phyloP scores from a whole-genome alignment of 1,140 invertebrate species.

The Proales similis region DNA sequence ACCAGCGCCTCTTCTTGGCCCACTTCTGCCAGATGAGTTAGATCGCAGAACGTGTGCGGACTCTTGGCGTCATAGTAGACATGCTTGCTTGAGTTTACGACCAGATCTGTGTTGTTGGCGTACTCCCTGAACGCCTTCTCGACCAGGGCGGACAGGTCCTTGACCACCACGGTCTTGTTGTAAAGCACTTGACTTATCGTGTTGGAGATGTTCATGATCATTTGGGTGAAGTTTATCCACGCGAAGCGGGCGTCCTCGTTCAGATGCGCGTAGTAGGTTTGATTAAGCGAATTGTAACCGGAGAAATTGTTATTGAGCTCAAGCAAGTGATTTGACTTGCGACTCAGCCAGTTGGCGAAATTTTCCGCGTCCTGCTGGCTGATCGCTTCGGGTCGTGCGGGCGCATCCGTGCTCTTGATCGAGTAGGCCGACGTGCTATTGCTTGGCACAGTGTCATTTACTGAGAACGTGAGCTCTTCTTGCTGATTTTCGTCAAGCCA shows the following conservation, averaged over 20 bases:
- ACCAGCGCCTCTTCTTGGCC: not conserved
- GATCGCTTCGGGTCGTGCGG: too few relatives aligned
- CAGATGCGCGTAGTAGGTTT: conserved; percentile 18
- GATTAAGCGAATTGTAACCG: conserved; percentile 19
- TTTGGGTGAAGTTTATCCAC: conserved; percentile 35
- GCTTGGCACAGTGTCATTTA: too few relatives aligned
- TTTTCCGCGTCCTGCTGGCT: conserved; percentile 2
- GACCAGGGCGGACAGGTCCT: not conserved
- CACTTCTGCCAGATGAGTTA: not conserved
- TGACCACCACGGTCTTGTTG: conserved; percentile 27
- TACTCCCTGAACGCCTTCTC: conserved; percentile 10
- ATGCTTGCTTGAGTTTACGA: conserved; percentile 21
- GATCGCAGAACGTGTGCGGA: conserved; percentile 30
- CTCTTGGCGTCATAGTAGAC: conserved; percentile 20
- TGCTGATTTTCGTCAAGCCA: too few relatives aligned
- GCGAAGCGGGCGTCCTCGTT: conserved; percentile 10
- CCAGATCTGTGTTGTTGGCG: conserved; percentile 12
- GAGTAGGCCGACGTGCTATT: too few relatives aligned
- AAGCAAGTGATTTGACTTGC: conserved; percentile 4
- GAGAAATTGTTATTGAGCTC: conserved; percentile 20
- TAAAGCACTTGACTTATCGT: conserved; percentile 26
- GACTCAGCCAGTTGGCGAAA: conserved; percentile 17
- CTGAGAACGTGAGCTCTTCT: too few relatives aligned
- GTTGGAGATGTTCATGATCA: conserved; percentile 32
- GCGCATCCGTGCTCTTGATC: too few relatives aligned